Evolutionary conservation across 2,113 vertebrate species (phyloP).

Genomic region (Phylloscopus trochiloides): DNA sequence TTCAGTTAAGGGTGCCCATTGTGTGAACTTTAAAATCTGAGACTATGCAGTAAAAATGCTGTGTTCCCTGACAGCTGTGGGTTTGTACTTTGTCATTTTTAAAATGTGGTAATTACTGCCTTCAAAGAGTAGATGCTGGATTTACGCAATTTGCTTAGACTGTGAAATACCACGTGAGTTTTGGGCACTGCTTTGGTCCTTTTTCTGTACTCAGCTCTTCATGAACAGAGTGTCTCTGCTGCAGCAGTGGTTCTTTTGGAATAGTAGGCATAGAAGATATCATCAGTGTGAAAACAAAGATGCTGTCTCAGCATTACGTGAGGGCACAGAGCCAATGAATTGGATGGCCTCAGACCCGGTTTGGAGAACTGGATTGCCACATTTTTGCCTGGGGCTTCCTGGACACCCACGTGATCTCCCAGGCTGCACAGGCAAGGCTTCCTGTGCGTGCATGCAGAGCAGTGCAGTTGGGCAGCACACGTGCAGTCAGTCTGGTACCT

Average conservation of each 20-base stretch:
- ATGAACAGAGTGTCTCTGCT: neutral
- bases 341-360: neutral
- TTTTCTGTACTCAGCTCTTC: neutral
- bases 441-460: rapidly evolving
- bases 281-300: neutral
- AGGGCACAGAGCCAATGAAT: neutral
- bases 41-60: neutral
- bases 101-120: neutral
- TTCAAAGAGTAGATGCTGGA: neutral
- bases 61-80: neutral
- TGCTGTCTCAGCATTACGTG: neutral
- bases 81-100: neutral
- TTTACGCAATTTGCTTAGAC: neutral
- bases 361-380: neutral
- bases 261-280: neutral
- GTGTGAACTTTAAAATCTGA: neutral
- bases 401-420: neutral
- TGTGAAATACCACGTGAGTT: neutral
- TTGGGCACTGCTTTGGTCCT: neutral
- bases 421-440: rapidly evolving
- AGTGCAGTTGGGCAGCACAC: neutral
- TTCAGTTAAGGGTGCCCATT: neutral
- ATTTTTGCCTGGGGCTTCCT: neutral
- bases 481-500: neutral
- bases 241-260: neutral